Evolutionary conservation across 1,140 invertebrate genomes (phyloP), one percentile per base, ranked within the genome.

Genomic region (Drosophila varians): DNA sequence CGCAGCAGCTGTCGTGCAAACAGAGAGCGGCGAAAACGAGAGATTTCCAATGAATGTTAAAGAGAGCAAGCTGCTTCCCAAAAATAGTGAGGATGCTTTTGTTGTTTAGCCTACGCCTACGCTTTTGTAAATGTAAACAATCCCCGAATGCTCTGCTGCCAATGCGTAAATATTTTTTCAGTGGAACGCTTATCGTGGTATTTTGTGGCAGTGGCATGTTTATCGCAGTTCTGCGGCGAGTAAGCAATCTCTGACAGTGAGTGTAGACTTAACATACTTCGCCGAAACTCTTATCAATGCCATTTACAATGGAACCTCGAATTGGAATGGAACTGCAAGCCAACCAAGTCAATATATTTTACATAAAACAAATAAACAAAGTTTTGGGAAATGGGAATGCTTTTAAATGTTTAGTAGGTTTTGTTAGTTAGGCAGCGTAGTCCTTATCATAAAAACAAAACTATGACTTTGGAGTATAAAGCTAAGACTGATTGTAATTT

Each of bases 71-170:
- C 16, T 14, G 40, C 12, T 38, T 42, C 38, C 19, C 19, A 9
- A 6, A 21, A 12, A 14, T 25, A 12, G 47, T 7, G 61, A 31
- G 38, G 42, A 54, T 54, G 42, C 31, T 36, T 70, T 65, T 57
- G 55, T 65, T 55, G 47, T 51, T 43, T 60, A 21, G 45, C 14
- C 45, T 40, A 8, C 60, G 19, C 46, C n/a, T 42, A 42, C 28
- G 28, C 9, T 48, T 26, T 43, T 77, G 73, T 82, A 82, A 80
- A 82, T 77, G 73, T 82, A 82, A 80, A 82, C 77, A 80, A 82
- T 73, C 55, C 40, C 53, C 45, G 49, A 40, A 64, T 47, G 57
- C 60, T 26, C 55, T 76, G 60, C 52, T 80, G 77, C 66, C 77
- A 79, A 74, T 49, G 57, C 34, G 31, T 43, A 82, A 53, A 51